Percentiles rank a stretch among this genome's conserved stretches.
phyloP scores from a whole-genome alignment of 2,888 invertebrate species.

The Epinotia ramella region DNA sequence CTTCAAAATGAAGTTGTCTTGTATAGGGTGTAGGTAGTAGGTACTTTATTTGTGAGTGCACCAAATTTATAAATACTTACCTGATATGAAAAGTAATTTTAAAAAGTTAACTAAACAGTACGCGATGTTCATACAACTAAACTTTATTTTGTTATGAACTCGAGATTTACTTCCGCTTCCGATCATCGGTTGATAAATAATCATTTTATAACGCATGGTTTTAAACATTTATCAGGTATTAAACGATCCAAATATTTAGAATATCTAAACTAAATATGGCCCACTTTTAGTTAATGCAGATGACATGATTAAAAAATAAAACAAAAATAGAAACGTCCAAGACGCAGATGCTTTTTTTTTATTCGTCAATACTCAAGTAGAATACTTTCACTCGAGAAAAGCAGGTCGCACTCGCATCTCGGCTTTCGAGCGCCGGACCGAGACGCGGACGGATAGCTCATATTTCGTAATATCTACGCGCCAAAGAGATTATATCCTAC shows the following conservation, averaged over 20 bases:
- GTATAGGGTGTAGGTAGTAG: no score
- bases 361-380: constrained; percentile 34
- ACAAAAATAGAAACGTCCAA: constrained; percentile 20
- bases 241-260: not conserved
- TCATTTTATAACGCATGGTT: not conserved
- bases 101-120: no score
- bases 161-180: no score
- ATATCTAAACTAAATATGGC: not conserved
- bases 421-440: constrained; percentile 66
- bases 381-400: constrained; percentile 75
- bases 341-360: constrained; percentile 28
- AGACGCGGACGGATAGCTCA: constrained; percentile 56
- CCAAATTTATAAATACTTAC: no score
- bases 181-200: not conserved
- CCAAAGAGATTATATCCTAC: constrained; percentile 40
- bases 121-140: no score
- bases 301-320: not conserved
- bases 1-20: no score
- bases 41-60: no score
- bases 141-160: no score
- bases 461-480: constrained; percentile 59
- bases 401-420: constrained; percentile 63
- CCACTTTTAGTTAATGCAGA: not conserved
- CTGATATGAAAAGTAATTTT: no score
- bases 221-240: not conserved